Evolutionary conservation across 92 coral and sea anemone species (phyloP), one percentile per base, ranked within the genome.

Genomic region (Pocillopora grandis): DNA sequence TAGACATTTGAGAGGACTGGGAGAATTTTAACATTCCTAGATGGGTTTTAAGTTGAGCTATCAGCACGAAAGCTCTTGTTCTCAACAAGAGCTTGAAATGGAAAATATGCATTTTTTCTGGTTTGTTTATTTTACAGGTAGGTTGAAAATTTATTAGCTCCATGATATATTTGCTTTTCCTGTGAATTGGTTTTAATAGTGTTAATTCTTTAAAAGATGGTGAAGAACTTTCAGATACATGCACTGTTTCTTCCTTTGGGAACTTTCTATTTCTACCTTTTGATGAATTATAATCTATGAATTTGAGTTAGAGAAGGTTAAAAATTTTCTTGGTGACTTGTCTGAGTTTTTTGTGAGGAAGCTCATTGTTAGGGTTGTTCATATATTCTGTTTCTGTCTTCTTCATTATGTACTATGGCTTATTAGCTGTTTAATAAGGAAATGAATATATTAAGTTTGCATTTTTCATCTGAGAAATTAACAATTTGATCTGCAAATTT

Each of bases 41-140:
- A 80, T 71, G 68, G 85, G 85, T 80, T 67, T 80, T 71, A 59
- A 80, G 19, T 59, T 59, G 1, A 70, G 69, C 55, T 31, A n/a
- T 36, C 68, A 59, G 13, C 74, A 19, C 19, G 76, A 69, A 66
- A 78, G 20, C 60, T 49, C 82, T 8, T 14, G 48, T 13, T 21
- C 19, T 48, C 66, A 70, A 59, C 76, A 73, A 20, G 55, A 72
- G 73, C 57, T 62, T 10, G 2, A 13, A 17, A 62, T 21, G 33
- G 23, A 42, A 23, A 73, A 17, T 18, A 81, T 87, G 68, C 78
- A 82, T 59, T 81, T 57, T 64, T 87, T 81, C 76, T 87, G 90
- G 83, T 87, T 80, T 68, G 86, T 87, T 19, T 87, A 87, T 19
- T n/a, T 87, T 11, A 42, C 87, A 82, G 90, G 90, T 87, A 75